Evolutionary conservation across 1,140 invertebrate genomes (phyloP), one percentile per base, ranked within the genome.

Genomic region (Drosophila leontia): DNA sequence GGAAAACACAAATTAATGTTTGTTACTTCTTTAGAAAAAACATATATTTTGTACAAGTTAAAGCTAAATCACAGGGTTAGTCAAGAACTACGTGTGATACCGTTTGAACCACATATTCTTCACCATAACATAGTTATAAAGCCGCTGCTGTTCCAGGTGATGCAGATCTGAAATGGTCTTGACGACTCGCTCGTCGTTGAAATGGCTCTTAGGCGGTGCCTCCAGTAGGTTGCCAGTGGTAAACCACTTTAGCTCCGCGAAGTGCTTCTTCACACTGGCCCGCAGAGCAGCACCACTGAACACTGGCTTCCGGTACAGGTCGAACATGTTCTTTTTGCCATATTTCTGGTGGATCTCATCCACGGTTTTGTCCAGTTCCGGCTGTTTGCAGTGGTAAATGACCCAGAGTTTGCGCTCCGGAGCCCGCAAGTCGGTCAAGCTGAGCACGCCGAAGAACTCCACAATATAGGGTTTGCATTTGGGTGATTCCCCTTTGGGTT

Each of bases 271-370:
- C 2, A 88, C 83, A 44, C 53, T 67, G 8, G 57, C 65, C 6
- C 80, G 60, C 35, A 87, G 23, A 1, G 47, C 74, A 7, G 57
- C 47, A 6, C 83, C 83, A 32, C 84, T 88, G 6, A 78, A 88
- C 0, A 80, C 63, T 6, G 84, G 80, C 9, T 72, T 83, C 7
- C 84, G 64, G 35, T 83, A 87, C 32, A 87, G 42, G 35, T 87
- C 83, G 29, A 59, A 83, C 72, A 87, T 65, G 39, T 87, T 88
- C 42, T 88, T 88, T 23, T 87, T 87, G 2, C 83, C 83, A 45
- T 80, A 88, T 50, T 87, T 87, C 34, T 83, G 58, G 39, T 83
- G 74, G 26, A 85, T 78, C 4, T 70, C 67, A 3, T 83, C 58
- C 3, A 87, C 39, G 7, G 76, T 80, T 29, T 83, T 65, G 26